Evolutionary conservation across 2,888 invertebrate species (phyloP), one percentile per base, ranked within the genome.

Genomic region (Eristalis tenax): DNA sequence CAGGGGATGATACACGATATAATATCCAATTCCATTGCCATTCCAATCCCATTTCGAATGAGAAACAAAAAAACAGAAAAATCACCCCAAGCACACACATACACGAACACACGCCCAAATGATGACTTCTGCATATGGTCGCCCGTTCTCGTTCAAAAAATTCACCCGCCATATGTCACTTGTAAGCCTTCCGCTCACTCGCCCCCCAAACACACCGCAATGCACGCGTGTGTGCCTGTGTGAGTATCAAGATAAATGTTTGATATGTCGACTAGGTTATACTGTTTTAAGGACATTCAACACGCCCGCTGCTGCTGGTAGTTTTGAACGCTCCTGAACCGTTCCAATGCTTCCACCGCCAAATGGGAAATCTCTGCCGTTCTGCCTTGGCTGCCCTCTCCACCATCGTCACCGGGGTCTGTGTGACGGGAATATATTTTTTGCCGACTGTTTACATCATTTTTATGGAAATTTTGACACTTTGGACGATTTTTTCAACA

Each of bases 21-120:
- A 77, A 86, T 82, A 86, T 75, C 78, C 86, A 86, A 86, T 86
- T 86, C 86, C 86, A 86, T 82, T 86, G 77, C 85, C 84, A 84
- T 84, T 80, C 65, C 71, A 61, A 64, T 70, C 70, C 70, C 74
- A 76, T 50, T 50, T 50, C 50, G 50, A 50, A n/a, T n/a, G n/a
- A n/a, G 43, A 43, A 43, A 43, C 5, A 43, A 15, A 15, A n/a
- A 43, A 43, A 43, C 4, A n/a, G 43, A 43, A 13, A 40, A 43
- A 43, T n/a, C n/a, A n/a, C 50, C 50, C 50, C 35, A 11, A 32
- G 35, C 35, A n/a, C 50, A 50, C 15, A n/a, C 1, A 4, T n/a
- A 3, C 26, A 26, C 26, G 3, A 1, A 26, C 26, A 2, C 26
- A 26, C 26, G 26, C 26, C 26, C 26, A 26, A 26, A 26, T n/a